A percentile compares a stretch with the other conserved stretches of the same genome.
phyloP scores from a whole-genome alignment of 2,888 invertebrate genomes.

The Mechanitis messenoides region DNA sequence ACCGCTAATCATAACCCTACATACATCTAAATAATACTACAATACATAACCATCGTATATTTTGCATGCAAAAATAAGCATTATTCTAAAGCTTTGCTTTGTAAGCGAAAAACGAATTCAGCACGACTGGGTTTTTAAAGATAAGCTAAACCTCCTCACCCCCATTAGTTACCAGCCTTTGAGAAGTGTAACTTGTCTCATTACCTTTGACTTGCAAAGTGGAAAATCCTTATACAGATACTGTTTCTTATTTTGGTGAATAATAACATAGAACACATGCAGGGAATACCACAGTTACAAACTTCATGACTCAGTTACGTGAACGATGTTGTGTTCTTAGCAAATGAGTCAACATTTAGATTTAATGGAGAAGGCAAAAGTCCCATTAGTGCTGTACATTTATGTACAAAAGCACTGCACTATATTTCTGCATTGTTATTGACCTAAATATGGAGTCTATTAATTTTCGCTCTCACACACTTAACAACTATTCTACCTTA shows the following conservation, averaged over 20 bases:
- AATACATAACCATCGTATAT: not conserved
- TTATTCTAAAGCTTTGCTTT: not conserved
- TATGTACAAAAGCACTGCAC: constrained; percentile 3
- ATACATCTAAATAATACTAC: too few relatives aligned
- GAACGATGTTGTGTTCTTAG: constrained; percentile 2
- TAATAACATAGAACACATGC: not conserved
- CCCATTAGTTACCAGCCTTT: constrained; percentile 1
- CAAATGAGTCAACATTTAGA: constrained; percentile 6
- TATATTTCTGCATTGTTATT: constrained; percentile 7
- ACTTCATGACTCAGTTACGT: constrained; percentile 3
- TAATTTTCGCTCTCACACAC: not conserved
- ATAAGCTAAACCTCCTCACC: not conserved
- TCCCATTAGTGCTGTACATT: constrained; percentile 3
- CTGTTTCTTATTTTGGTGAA: not conserved
- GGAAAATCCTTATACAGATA: constrained; percentile 1
- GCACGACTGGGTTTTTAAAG: constrained; percentile 2
- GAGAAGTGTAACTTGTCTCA: constrained; percentile 1
- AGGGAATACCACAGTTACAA: constrained; percentile 2
- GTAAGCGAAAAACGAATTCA: constrained; percentile 3
- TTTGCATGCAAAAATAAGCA: not conserved
- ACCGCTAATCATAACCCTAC: too few relatives aligned
- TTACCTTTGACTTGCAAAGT: constrained; percentile 3
- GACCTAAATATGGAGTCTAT: constrained; percentile 3
- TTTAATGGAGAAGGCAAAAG: constrained; percentile 7
- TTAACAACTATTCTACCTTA: too few relatives aligned